A percentile compares a stretch with the other conserved stretches of the same genome.
phyloP scores from a whole-genome alignment of 2,888 invertebrate genomes.

The Ephialtes manifestator region DNA sequence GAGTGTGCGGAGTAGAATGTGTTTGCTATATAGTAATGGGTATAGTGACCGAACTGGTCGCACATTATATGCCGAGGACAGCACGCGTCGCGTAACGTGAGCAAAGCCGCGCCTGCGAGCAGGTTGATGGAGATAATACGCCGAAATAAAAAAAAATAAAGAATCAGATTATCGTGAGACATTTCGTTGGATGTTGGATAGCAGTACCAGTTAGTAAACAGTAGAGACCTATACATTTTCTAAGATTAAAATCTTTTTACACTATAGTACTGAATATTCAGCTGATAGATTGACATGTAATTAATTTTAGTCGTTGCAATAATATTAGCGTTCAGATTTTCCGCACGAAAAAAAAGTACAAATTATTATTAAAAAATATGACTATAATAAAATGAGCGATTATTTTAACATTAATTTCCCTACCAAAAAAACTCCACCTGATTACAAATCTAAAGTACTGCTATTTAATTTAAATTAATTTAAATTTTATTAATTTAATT shows the following conservation, averaged over 20 bases:
- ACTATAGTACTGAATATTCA: neutral
- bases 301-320: neutral
- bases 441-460: too few species aligned
- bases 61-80: constrained; percentile 60
- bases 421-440: too few species aligned
- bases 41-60: constrained; percentile 50
- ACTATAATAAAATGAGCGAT: too few species aligned
- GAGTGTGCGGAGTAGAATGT: constrained; percentile 49
- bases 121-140: constrained; percentile 56
- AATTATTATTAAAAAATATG: too few species aligned
- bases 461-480: too few species aligned
- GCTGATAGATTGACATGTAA: neutral
- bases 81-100: constrained; percentile 64
- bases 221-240: neutral
- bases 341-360: too few species aligned
- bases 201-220: neutral
- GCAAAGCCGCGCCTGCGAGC: constrained; percentile 54
- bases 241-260: neutral
- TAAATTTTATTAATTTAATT: too few species aligned
- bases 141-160: constrained; percentile 6
- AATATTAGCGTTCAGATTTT: neutral
- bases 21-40: constrained; percentile 25
- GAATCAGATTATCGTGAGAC: neutral
- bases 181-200: neutral
- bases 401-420: too few species aligned